These are phyloP conservation scores for Theocolax elegans DNA, from an alignment of 1,140 invertebrate genomes.

Conservation along the genomic window DNA sequence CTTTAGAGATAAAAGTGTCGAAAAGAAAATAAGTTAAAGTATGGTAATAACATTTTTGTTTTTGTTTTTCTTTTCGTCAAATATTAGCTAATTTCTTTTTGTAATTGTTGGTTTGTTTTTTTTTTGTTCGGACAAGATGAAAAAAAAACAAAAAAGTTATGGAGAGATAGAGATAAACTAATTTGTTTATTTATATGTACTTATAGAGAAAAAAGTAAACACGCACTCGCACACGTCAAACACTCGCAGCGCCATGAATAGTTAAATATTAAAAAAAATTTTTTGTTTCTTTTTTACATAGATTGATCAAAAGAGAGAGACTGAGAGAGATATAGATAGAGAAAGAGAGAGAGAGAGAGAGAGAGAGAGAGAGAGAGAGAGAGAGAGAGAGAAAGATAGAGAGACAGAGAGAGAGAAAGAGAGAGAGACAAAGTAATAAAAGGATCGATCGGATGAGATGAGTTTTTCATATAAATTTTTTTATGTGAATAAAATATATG, in stretches of 20 bases:
- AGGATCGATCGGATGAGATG: constrained; percentile 37
- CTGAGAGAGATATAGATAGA: too few species aligned
- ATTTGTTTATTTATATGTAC: neutral
- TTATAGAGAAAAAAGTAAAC: constrained; percentile 11
- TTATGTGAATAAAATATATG: constrained; percentile 6
- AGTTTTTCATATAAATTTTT: constrained; percentile 1
- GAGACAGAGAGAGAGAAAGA: too few species aligned
- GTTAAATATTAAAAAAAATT: constrained; percentile 37
- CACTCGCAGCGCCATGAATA: constrained; percentile 47
- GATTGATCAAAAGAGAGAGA: too few species aligned
- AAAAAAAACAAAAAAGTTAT: constrained; percentile 32
- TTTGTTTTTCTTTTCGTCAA: constrained; percentile 41
- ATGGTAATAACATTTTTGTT: too few species aligned
- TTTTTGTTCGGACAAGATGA: too few species aligned
- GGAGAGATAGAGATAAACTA: neutral
- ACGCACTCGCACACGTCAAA: constrained; percentile 50
- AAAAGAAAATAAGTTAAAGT: too few species aligned
- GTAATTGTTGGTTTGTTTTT: too few species aligned
- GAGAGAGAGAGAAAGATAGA: too few species aligned
- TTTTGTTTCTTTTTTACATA: constrained; percentile 39
- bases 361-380: too few species aligned
- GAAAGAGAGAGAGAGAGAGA: too few species aligned
- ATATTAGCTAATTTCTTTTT: too few species aligned
- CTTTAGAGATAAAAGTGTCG: neutral
- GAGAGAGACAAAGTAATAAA: constrained; percentile 27